Evolutionary conservation across 2,888 invertebrate genomes (phyloP).

Genomic region (Tinea pellionella): DNA sequence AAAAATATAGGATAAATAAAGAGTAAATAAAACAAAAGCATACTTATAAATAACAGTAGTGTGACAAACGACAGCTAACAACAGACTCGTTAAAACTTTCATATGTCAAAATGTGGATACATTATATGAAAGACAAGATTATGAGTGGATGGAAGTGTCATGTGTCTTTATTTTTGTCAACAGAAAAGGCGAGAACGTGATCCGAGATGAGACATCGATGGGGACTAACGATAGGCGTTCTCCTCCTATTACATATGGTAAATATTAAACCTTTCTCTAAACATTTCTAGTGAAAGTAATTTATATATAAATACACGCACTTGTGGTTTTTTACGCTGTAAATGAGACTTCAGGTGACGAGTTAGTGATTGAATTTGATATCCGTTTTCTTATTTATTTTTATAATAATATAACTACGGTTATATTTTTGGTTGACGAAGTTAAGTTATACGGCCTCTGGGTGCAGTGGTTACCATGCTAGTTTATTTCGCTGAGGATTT

Average conservation of each 20-base stretch:
- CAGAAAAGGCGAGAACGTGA: conserved; percentile 32
- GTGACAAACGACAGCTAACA: neutral
- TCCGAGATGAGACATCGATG: conserved; percentile 47
- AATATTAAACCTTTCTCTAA: conserved; percentile 18
- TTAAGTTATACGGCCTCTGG: no score
- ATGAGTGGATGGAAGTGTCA: neutral
- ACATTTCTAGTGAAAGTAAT: neutral
- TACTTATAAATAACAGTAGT: neutral
- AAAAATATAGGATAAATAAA: neutral
- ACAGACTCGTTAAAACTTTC: neutral
- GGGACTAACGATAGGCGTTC: conserved; percentile 44
- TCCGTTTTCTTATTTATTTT: no score
- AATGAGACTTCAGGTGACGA: neutral
- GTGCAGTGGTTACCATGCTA: no score
- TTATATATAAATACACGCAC: neutral
- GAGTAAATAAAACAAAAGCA: neutral
- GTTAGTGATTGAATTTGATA: no score
- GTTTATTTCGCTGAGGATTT: no score
- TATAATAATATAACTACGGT: no score
- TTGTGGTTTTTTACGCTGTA: neutral
- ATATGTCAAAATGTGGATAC: neutral
- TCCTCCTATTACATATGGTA: conserved; percentile 60
- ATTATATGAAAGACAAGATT: neutral
- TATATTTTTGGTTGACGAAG: no score
- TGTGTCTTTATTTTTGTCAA: conserved; percentile 31